Conservation (phyloP, 2,113 vertebrate genomes). For the Butastur rufipennis region DNA sequence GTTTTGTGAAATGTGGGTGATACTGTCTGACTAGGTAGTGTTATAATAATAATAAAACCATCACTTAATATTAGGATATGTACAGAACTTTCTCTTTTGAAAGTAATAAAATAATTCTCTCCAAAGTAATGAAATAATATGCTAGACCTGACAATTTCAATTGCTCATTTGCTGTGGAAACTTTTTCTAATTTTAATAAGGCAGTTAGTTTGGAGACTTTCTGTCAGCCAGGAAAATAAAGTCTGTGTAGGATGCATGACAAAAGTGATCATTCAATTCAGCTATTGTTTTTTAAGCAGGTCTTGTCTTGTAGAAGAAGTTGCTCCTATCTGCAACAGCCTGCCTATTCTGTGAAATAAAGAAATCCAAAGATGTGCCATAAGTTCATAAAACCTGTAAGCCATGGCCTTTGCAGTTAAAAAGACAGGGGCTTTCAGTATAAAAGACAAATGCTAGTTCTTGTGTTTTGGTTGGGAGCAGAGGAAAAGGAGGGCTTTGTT, state of each 20-base stretch:
- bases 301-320: neutral
- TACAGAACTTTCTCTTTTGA: neutral
- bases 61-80: neutral
- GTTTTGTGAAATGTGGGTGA: neutral
- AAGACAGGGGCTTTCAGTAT: neutral
- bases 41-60: neutral
- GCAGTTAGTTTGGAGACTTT: neutral
- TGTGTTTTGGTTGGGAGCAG: neutral
- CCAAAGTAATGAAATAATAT: neutral
- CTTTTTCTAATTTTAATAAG: neutral
- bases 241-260: neutral
- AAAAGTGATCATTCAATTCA: neutral
- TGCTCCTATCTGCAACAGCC: neutral
- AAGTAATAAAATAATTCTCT: neutral
- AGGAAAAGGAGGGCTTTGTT: neutral
- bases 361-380: neutral
- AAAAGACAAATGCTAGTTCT: neutral
- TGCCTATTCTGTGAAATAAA: neutral
- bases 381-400: neutral
- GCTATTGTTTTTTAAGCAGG: neutral
- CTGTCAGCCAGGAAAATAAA: neutral
- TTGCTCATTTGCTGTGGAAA: neutral
- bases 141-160: neutral
- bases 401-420: neutral
- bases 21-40: neutral